A percentile compares a stretch with the other conserved stretches of the same genome.
Evolutionary conservation across 1,140 invertebrate species (phyloP).

Genomic region (Palaemon carinicauda): DNA sequence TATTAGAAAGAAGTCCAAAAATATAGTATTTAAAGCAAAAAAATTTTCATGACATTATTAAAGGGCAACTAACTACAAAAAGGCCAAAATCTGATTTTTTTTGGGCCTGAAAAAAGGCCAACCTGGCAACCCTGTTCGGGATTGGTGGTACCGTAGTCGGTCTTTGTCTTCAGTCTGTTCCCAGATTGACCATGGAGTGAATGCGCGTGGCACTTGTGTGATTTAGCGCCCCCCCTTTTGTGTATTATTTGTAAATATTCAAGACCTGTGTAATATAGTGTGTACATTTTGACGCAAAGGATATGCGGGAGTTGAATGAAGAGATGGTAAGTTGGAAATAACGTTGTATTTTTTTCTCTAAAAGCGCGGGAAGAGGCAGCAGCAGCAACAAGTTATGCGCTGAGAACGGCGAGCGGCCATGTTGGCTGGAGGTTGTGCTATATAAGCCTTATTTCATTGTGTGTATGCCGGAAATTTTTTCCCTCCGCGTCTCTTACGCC

Average conservation of each 20-base stretch:
- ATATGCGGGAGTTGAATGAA: slow-evolving; percentile 46
- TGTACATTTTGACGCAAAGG: slow-evolving; percentile 46
- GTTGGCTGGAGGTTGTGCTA: background rate
- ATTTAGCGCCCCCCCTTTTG: slow-evolving; percentile 31
- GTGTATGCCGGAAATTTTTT: background rate
- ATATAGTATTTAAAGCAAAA: no score
- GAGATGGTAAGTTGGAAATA: slow-evolving; percentile 36
- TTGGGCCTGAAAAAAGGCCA: no score
- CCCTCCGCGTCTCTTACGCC: background rate
- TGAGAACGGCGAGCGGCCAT: slow-evolving; percentile 24
- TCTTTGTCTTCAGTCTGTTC: slow-evolving; percentile 51
- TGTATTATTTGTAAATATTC: slow-evolving; percentile 54
- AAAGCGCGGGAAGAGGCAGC: slow-evolving; percentile 31
- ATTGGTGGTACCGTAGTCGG: background rate
- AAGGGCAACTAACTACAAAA: no score
- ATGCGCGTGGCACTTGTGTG: slow-evolving; percentile 29
- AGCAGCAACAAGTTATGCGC: slow-evolving; percentile 44
- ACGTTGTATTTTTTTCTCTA: background rate
- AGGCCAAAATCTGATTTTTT: no score
- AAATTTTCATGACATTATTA: no score
- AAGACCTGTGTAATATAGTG: slow-evolving; percentile 49
- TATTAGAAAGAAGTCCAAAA: no score
- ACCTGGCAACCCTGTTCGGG: no score
- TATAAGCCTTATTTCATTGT: background rate
- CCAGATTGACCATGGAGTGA: slow-evolving; percentile 53